Evolutionary conservation across 2,888 invertebrate species (phyloP), one percentile per base, ranked within the genome.

Genomic region (Acanthacorydalis orientalis): DNA sequence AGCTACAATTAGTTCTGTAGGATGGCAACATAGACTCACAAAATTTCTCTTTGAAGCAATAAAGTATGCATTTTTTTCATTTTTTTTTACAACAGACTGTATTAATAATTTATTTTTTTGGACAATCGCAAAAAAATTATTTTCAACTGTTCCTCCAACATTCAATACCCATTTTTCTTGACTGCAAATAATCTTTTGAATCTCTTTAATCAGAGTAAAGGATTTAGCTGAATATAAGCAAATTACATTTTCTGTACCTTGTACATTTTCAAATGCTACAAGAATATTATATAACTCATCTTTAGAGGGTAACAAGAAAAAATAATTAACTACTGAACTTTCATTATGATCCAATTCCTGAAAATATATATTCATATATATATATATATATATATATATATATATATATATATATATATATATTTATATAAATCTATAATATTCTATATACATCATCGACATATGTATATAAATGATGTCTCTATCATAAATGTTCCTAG

Each of bases 21-120:
- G 82, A 65, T 85, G 83, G 48, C 78, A 74, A 1, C 74, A 70
- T 4, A 86, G 67, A 53, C 77, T 78, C 0, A 80, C 83, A 37
- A 81, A 69, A 1, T 51, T 53, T 50, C 68, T 48, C 9, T 50
- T 49, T 31, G 43, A 40, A 9, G 54, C 55, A 31, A 51, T 51
- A 12, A 14, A 16, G 37, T 53, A 49, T 9, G 9, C 10, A 31
- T 35, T 39, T 39, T 11, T 31, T 39, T 32, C 39, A 31, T 2
- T 2, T 31, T 37, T 14, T 15, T 35, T 23, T 23, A 31, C 35
- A 10, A 40, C n/a, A 12, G 14, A n/a, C 8, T 31, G 12, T 15
- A 47, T 12, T 16, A 16, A 8, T 4, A 47, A 2, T 12, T 14
- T 35, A 11, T 47, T 47, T 1, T 43, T 31, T 34, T 47, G 47